Conservation (phyloP, 2,113 vertebrate species). For the Hemiprocne comata region DNA sequence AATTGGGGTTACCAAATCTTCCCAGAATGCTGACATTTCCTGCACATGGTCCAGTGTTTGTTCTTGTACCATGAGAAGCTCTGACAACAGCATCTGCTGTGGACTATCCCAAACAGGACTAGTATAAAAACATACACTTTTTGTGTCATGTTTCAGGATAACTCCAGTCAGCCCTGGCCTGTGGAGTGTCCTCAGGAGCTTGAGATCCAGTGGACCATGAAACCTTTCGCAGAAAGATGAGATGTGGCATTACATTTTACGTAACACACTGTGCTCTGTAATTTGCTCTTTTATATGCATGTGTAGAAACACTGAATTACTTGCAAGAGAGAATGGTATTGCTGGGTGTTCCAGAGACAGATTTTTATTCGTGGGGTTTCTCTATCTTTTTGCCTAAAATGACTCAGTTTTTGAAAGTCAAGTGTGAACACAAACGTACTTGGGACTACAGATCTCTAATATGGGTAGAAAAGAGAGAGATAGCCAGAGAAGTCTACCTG, state of each 20-base stretch:
- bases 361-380: neutral
- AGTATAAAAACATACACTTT: neutral
- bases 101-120: neutral
- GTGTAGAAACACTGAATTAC: neutral
- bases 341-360: neutral
- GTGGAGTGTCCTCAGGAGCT: neutral
- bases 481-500: neutral
- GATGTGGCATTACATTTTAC: constrained; percentile 21
- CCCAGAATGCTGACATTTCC: neutral
- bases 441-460: neutral
- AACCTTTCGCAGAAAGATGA: constrained; percentile 14
- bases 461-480: neutral
- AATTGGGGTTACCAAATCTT: neutral
- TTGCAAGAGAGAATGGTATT: neutral
- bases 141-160: neutral
- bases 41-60: neutral
- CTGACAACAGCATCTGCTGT: neutral
- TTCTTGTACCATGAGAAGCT: neutral
- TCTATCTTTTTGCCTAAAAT: neutral
- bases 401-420: neutral
- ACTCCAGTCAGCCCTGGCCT: neutral
- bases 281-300: neutral
- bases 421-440: neutral
- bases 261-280: neutral
- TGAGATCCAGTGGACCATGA: constrained; percentile 30